Evolutionary conservation across 2,797 vertebrate species (phyloP).

Genomic region (Dendrocincla tyrannina): DNA sequence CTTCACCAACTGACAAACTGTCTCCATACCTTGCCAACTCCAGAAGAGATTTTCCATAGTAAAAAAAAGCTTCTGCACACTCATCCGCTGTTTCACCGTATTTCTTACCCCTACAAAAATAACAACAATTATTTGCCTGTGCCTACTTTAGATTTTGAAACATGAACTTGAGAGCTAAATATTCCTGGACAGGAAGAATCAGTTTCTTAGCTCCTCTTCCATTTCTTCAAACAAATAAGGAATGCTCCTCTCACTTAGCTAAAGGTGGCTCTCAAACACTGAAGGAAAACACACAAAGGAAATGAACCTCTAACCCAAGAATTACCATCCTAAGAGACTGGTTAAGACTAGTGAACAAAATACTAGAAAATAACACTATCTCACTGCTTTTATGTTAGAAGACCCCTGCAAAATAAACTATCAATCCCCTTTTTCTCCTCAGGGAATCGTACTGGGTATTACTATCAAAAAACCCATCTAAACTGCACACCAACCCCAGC

Average conservation of each 20-base stretch:
- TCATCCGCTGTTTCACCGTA: constrained; percentile 96
- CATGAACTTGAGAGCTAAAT: not conserved
- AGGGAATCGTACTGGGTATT: not conserved
- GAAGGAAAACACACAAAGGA: not conserved
- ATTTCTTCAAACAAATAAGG: not conserved
- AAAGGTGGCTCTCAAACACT: not conserved
- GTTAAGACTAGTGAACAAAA: not conserved
- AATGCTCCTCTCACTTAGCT: not conserved
- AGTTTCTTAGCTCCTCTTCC: not conserved
- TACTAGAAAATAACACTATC: not conserved
- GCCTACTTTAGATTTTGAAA: not conserved
- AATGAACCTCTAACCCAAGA: not conserved
- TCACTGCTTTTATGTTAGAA: not conserved
- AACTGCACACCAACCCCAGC: not conserved
- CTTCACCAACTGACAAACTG: not conserved
- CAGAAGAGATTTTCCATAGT: constrained; percentile 94
- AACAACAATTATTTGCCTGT: not conserved
- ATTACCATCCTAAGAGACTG: not conserved
- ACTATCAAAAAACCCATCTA: not conserved
- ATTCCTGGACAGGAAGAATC: not conserved
- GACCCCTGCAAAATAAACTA: not conserved
- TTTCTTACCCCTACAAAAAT: constrained; percentile 83
- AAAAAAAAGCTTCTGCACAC: constrained; percentile 95
- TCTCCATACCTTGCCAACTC: constrained; percentile 90
- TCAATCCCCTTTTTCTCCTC: not conserved